Conservation (phyloP, 2,797 vertebrate species). For the Hemibagrus guttatus region DNA sequence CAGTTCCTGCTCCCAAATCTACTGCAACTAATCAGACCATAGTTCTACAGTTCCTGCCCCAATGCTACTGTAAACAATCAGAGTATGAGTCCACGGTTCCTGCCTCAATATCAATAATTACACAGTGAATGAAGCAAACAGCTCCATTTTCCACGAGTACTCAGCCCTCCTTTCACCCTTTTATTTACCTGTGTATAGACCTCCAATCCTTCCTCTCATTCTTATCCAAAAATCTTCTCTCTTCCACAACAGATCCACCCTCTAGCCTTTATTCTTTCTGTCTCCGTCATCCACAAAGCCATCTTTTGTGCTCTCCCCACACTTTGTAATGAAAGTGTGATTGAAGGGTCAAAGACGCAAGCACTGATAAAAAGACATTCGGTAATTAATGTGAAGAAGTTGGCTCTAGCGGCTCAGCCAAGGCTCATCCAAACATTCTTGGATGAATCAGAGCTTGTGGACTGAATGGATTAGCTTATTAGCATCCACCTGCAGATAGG, state of each 20-base stretch:
- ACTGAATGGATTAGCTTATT: conserved; percentile 65
- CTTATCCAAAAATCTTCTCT: conserved; percentile 22
- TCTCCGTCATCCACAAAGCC: conserved; percentile 72
- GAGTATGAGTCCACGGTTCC: background rate
- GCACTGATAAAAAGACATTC: conserved; percentile 90
- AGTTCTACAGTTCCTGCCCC: background rate
- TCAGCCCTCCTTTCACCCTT: background rate
- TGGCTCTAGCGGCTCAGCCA: conserved; percentile 51
- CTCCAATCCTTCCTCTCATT: conserved; percentile 8
- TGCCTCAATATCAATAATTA: background rate
- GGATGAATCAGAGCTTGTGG: conserved; percentile 52
- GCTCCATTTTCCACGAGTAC: background rate
- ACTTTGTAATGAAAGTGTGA: conserved; percentile 87
- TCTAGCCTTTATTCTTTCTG: conserved; percentile 32
- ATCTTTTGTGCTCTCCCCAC: conserved; percentile 83
- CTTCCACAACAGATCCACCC: conserved; percentile 14
- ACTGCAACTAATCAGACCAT: background rate
- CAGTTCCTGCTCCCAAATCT: background rate
- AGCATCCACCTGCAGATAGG: conserved; percentile 72
- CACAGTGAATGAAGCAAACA: background rate
- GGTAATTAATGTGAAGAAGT: conserved; percentile 93
- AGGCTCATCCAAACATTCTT: conserved; percentile 36
- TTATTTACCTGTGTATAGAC: conserved; percentile 32
- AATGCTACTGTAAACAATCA: background rate
- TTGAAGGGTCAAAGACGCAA: conserved; percentile 90